Percentiles rank a stretch among this genome's conserved stretches.
These are phyloP conservation scores for Mechanitis messenoides DNA, from an alignment of 2,888 invertebrate genomes.

Conservation along the genomic window DNA sequence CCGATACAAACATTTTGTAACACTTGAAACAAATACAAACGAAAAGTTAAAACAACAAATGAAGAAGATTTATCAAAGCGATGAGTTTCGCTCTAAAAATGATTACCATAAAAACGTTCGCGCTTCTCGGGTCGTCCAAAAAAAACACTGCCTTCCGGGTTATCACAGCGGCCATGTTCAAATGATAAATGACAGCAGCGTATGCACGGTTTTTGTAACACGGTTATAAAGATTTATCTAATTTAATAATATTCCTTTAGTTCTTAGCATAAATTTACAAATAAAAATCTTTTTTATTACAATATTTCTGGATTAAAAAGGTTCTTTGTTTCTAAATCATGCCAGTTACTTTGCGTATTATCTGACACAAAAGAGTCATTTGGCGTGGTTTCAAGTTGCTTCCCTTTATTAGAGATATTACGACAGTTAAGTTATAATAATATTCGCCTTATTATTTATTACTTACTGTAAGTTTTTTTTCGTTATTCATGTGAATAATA, in stretches of 20 bases:
- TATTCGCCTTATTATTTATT: no score
- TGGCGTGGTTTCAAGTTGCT: background rate
- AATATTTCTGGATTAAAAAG: background rate
- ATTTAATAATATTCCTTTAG: background rate
- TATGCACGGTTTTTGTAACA: background rate
- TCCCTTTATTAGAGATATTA: background rate
- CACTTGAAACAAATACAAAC: background rate
- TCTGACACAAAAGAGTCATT: conserved; percentile 1
- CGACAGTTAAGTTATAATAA: no score
- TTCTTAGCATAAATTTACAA: background rate
- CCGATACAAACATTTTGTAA: background rate
- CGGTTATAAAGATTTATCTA: background rate
- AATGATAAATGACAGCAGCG: conserved; percentile 2
- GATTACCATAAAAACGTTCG: conserved; percentile 2
- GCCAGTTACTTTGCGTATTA: background rate
- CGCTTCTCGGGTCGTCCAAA: background rate
- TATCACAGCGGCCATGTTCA: conserved; percentile 4
- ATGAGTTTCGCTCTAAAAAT: conserved; percentile 4
- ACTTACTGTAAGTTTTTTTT: no score
- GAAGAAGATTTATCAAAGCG: conserved; percentile 5
- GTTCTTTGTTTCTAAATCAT: conserved; percentile 1
- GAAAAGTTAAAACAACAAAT: conserved; percentile 1
- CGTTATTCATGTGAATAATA: no score
- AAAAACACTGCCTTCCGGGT: background rate
- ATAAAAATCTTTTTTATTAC: background rate